Base-by-base conservation (phyloP, 1,140 invertebrate genomes). In the Heliothis virescens region DNA sequence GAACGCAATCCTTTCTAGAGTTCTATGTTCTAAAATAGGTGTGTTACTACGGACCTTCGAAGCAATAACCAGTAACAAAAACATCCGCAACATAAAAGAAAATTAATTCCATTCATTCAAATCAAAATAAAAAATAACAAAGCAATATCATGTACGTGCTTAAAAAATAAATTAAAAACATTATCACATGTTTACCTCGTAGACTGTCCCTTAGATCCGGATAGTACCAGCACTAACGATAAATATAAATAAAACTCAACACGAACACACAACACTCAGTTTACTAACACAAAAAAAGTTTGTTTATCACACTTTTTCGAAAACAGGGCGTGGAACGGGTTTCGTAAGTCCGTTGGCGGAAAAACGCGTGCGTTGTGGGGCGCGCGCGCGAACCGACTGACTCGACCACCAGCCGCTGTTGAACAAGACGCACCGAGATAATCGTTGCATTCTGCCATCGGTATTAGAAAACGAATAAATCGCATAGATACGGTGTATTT, bases 131-230 rank as follows among this genome's bases (percentile, higher is more conserved):
- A 71, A 53, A 77, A 75, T 29, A 72, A 75, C 29, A 62, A 71
- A 72, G 65, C 62, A 80, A 48, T 50, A 76, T 48, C 21, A 11
- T 48, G 65, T 26, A 72, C 57, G 52, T 76, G 53, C 71, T 71
- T 82, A 77, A 85, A 82, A 86, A 83, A 62, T 69, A 85, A 90
- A 87, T 82, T 77, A 85, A 86, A 85, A 84, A 79, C 63, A 79
- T 79, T 52, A 79, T 84, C 81, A 82, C 80, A 79, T 86, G 83
- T 86, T 87, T 91, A 91, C 89, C 89, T 90, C 75, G 34, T 69
- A 21, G 57, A 47, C 74, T 84, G 83, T 85, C 82, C 82, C 85
- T 84, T 79, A 84, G 77, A 86, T 90, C 87, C 87, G 83, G 86
- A 65, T 83, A 47, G 47, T 77, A 29, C 62, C 71, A 73, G 63